These are phyloP conservation scores for Bacillus rossius DNA, from an alignment of 1,140 invertebrate species.

Conservation along the genomic window DNA sequence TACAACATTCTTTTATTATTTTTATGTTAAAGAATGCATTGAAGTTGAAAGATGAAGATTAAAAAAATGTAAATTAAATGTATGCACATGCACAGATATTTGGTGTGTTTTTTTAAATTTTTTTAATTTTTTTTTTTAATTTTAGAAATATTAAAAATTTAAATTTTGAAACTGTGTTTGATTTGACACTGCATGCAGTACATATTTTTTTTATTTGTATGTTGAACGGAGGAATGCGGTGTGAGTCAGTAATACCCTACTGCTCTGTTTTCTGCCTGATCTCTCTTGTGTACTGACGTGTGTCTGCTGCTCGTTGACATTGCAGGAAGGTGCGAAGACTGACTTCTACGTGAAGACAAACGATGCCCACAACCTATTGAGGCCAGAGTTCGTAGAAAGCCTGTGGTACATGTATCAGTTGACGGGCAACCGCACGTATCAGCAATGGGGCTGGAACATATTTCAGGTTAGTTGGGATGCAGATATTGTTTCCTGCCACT, in stretches of 20 bases:
- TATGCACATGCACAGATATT: too few species aligned
- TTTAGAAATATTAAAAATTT: neutral
- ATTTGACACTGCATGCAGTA: too few species aligned
- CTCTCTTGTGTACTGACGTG: too few species aligned
- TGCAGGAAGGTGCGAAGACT: slow-evolving; percentile 54
- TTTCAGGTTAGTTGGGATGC: slow-evolving; percentile 67
- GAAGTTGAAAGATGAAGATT: too few species aligned
- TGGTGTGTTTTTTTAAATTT: neutral
- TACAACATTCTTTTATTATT: too few species aligned
- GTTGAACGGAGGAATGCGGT: too few species aligned
- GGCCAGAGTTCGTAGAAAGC: slow-evolving; percentile 92
- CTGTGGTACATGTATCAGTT: slow-evolving; percentile 92
- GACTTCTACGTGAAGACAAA: slow-evolving; percentile 85
- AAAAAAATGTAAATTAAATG: too few species aligned
- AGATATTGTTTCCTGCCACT: too few species aligned
- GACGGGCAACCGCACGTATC: slow-evolving; percentile 85
- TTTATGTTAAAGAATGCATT: too few species aligned
- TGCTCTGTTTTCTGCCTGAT: neutral
- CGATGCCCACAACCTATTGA: slow-evolving; percentile 86
- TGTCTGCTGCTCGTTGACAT: too few species aligned
- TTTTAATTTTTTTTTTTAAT: neutral
- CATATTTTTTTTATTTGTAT: too few species aligned
- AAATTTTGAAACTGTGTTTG: slow-evolving; percentile 25
- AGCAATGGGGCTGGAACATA: slow-evolving; percentile 94
- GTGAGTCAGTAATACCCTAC: too few species aligned